Conservation (phyloP, 2,797 vertebrate genomes). For the Pogonophryne albipinna region DNA sequence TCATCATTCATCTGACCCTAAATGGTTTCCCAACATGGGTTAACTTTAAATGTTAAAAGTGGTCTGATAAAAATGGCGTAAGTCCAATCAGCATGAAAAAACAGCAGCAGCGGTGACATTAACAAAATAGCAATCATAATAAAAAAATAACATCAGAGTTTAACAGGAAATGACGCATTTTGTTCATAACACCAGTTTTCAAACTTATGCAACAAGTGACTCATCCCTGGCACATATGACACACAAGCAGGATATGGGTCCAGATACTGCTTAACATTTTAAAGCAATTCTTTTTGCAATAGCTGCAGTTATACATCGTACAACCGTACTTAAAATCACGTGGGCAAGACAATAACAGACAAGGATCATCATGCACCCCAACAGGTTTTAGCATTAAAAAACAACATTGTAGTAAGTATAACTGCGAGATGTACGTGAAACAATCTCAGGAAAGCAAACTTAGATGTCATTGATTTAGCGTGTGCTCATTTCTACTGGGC, state of each 20-base stretch:
- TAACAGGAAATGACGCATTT: constrained; percentile 4
- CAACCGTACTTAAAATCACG: neutral
- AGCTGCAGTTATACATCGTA: neutral
- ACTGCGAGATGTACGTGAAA: neutral
- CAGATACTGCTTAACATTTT: neutral
- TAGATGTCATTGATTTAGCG: neutral
- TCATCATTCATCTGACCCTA: neutral
- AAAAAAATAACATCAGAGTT: neutral
- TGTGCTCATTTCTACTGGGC: neutral
- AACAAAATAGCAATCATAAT: neutral
- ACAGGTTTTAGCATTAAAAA: neutral
- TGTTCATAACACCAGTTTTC: constrained; percentile 10
- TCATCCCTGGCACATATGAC: constrained; percentile 4
- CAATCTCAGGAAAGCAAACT: neutral
- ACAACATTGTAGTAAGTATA: neutral
- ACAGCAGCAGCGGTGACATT: neutral
- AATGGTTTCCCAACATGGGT: neutral
- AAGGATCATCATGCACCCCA: neutral
- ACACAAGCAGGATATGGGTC: neutral
- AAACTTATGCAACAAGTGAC: constrained; percentile 24
- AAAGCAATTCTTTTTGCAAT: neutral
- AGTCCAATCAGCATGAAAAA: neutral
- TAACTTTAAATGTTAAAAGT: no score
- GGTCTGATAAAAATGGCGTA: neutral
- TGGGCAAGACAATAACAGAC: neutral